These are phyloP conservation scores for Diadumene lineata DNA, from an alignment of 92 coral and sea anemone species.

Conservation along the genomic window DNA sequence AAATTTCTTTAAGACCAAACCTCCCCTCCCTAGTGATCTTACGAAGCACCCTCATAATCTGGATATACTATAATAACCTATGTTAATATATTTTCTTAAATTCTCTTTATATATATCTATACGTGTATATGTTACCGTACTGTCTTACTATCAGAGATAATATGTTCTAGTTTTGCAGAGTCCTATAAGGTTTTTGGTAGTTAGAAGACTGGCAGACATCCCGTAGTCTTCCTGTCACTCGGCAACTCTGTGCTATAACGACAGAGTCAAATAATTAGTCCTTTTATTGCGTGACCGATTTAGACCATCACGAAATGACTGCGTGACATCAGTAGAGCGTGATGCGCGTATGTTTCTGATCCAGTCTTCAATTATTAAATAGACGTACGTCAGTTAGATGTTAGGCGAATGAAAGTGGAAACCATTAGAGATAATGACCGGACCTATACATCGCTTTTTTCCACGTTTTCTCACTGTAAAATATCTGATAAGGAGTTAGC, in stretches of 20 bases:
- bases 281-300: not conserved
- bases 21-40: constrained; percentile 11
- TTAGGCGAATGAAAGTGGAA: not conserved
- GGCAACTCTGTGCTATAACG: constrained; percentile 19
- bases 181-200: not conserved
- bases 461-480: not conserved
- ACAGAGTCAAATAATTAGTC: constrained; percentile 30
- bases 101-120: not conserved
- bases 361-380: not conserved
- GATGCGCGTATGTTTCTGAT: not conserved
- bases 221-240: constrained; percentile 7
- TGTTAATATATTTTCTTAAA: not conserved
- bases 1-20: constrained; percentile 11
- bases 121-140: constrained; percentile 4
- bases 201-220: constrained; percentile 29
- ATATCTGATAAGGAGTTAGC: not conserved
- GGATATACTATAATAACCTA: not conserved
- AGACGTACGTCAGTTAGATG: not conserved
- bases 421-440: too few species aligned
- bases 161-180: not conserved
- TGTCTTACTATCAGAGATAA: not conserved
- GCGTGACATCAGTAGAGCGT: constrained; percentile 4
- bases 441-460: too few species aligned
- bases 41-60: not conserved
- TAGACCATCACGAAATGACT: not conserved